A percentile compares a stretch with the other conserved stretches of the same genome.
phyloP scores from a whole-genome alignment of 2,888 invertebrate species.

The Noctua janthe region DNA sequence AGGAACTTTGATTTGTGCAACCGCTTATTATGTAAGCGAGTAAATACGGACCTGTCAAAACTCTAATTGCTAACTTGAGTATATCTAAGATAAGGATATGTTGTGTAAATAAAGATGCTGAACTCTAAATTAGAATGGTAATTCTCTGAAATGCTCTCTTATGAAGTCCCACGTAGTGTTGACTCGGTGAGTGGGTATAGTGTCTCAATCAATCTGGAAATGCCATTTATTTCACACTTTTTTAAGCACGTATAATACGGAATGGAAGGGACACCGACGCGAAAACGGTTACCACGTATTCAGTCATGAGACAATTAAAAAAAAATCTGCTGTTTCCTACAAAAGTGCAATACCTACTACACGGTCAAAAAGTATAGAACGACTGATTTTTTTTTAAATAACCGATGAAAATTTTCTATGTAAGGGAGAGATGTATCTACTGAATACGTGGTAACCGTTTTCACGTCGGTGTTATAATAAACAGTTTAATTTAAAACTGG shows the following conservation, averaged over 20 bases:
- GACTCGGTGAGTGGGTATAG: not conserved
- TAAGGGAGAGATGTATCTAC: too few relatives aligned
- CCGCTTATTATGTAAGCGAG: slow-evolving; percentile 49
- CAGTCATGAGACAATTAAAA: too few relatives aligned
- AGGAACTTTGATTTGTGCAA: slow-evolving; percentile 32
- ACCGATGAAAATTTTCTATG: too few relatives aligned
- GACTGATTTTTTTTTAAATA: too few relatives aligned
- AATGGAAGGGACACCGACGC: too few relatives aligned
- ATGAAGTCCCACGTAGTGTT: not conserved
- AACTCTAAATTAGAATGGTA: not conserved
- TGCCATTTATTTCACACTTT: not conserved
- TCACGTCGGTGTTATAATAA: not conserved
- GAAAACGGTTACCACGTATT: too few relatives aligned
- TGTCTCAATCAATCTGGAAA: not conserved
- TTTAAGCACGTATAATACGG: not conserved
- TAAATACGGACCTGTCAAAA: slow-evolving; percentile 35
- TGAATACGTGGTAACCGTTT: too few relatives aligned
- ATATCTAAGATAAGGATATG: not conserved
- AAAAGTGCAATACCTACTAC: too few relatives aligned
- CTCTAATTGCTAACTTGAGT: slow-evolving; percentile 4
- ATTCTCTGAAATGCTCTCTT: not conserved
- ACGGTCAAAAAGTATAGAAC: too few relatives aligned
- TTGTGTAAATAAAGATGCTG: slow-evolving; percentile 19
- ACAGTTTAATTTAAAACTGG: not conserved
- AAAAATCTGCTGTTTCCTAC: too few relatives aligned